Evolutionary conservation across 2,113 vertebrate genomes (phyloP).

Genomic region (Bungarus multicinctus): DNA sequence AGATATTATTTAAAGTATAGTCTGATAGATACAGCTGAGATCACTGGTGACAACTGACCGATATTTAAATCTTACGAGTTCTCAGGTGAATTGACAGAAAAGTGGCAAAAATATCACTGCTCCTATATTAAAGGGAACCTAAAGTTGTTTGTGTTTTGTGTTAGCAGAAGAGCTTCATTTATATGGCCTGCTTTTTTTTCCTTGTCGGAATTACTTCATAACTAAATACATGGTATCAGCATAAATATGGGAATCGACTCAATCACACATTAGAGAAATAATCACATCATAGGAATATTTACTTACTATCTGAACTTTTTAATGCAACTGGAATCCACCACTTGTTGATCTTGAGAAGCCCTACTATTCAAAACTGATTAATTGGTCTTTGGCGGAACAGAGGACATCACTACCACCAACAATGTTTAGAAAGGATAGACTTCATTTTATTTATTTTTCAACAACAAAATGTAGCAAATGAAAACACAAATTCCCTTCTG

Average conservation of each 20-base stretch:
- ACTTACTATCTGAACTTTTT: conserved; percentile 17
- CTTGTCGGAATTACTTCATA: conserved; percentile 1
- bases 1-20: not conserved
- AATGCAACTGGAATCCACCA: conserved; percentile 38
- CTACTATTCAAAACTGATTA: conserved; percentile 38
- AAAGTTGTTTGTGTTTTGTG: conserved; percentile 20
- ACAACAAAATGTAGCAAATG: not conserved
- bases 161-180: conserved; percentile 25
- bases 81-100: not conserved
- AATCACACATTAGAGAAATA: conserved; percentile 1
- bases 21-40: not conserved
- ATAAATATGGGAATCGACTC: not conserved
- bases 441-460: not conserved
- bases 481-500: not conserved
- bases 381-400: conserved; percentile 22
- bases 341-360: conserved; percentile 46
- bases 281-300: conserved; percentile 14
- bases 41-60: not conserved
- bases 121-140: not conserved
- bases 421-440: not conserved
- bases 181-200: not conserved
- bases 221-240: not conserved
- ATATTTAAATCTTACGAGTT: not conserved
- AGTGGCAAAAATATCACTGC: not conserved
- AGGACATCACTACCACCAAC: not conserved